These are phyloP conservation scores for Potorous gilbertii DNA, from an alignment of 2,797 vertebrate species.

Conservation along the genomic window DNA sequence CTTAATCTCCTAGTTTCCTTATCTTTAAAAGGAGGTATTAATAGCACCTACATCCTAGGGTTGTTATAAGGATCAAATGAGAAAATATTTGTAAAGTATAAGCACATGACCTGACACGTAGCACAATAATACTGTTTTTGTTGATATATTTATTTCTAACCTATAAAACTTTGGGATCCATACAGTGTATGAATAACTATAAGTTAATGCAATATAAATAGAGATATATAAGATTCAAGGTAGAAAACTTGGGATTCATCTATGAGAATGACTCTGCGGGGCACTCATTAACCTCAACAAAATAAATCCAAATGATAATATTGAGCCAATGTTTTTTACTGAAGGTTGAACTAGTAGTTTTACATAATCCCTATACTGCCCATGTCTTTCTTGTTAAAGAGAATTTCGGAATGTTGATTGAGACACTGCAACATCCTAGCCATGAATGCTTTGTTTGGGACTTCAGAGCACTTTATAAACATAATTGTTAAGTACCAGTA, in stretches of 20 bases:
- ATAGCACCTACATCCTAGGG: background rate
- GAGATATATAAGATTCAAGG: background rate
- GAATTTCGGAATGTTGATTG: constrained; percentile 44
- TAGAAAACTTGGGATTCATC: constrained; percentile 12
- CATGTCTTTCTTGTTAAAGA: constrained; percentile 48
- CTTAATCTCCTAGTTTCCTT: background rate
- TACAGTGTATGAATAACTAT: background rate
- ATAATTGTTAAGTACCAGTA: background rate
- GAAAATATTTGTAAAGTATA: background rate
- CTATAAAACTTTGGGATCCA: background rate
- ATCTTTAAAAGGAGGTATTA: background rate
- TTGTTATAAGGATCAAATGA: background rate
- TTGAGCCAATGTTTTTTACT: constrained; percentile 28
- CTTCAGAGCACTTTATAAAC: constrained; percentile 40
- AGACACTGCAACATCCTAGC: constrained; percentile 28
- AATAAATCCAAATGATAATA: constrained; percentile 31
- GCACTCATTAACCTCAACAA: constrained; percentile 4
- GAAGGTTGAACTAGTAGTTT: background rate
- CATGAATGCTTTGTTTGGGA: constrained; percentile 20
- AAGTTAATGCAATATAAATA: background rate
- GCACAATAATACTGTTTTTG: background rate
- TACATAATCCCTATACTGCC: constrained; percentile 7
- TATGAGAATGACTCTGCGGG: constrained; percentile 20
- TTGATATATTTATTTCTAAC: background rate
- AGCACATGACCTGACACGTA: background rate